Percentiles rank a stretch among this genome's conserved stretches.
These are phyloP conservation scores for Aplodontia rufa DNA, from an alignment of 2,113 vertebrate genomes.

Conservation along the genomic window DNA sequence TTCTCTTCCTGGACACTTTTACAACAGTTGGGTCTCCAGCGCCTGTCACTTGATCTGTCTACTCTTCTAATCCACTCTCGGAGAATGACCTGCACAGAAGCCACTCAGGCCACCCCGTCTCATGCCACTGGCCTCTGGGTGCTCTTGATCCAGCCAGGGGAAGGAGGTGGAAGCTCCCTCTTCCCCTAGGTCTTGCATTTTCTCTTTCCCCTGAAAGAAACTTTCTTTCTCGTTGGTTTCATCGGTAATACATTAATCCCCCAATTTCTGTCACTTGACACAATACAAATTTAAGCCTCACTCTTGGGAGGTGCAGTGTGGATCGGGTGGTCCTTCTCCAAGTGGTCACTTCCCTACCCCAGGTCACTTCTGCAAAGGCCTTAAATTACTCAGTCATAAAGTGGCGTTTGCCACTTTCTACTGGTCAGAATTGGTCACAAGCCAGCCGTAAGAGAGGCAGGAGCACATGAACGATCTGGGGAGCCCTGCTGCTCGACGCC, in stretches of 20 bases:
- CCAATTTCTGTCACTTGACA: not conserved
- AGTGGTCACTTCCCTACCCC: not conserved
- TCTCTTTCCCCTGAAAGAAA: not conserved
- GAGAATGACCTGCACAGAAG: not conserved
- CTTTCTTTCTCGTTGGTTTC: not conserved
- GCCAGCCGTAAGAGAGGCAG: too few relatives aligned
- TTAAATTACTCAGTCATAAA: not conserved
- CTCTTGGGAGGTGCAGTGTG: too few relatives aligned
- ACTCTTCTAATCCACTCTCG: not conserved
- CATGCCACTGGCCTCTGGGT: not conserved
- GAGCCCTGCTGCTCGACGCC: too few relatives aligned
- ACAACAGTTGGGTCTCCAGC: not conserved
- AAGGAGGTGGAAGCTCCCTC: not conserved
- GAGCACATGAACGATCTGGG: too few relatives aligned
- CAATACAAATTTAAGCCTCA: not conserved
- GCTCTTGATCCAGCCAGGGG: not conserved
- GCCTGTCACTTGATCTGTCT: not conserved
- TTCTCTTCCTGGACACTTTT: not conserved
- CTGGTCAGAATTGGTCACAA: too few relatives aligned
- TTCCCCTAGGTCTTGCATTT: not conserved
- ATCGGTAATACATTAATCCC: not conserved
- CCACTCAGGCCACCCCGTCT: not conserved
- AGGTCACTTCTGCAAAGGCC: not conserved
- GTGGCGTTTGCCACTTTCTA: too few relatives aligned
- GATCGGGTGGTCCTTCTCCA: too few relatives aligned